phyloP scores from a whole-genome alignment of 2,797 vertebrate species.

The Yasuhikotakia modesta region DNA sequence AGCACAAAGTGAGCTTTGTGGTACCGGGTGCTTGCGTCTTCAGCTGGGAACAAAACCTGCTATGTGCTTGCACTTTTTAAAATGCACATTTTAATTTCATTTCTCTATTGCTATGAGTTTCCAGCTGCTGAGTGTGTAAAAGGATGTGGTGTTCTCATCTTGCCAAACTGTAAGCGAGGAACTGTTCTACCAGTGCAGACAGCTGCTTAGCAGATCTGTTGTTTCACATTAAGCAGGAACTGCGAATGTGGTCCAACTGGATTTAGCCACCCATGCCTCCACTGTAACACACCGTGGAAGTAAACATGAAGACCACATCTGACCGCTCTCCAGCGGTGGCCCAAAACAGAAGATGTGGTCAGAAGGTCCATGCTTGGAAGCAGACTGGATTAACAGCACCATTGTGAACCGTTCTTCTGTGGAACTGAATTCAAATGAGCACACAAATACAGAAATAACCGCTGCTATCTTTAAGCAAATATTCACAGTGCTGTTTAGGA shows the following conservation, averaged over 20 bases:
- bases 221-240: slow-evolving; percentile 47
- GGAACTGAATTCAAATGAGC: slow-evolving; percentile 27
- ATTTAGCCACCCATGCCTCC: slow-evolving; percentile 33
- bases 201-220: slow-evolving; percentile 71
- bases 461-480: slow-evolving; percentile 51
- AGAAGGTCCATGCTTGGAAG: slow-evolving; percentile 6
- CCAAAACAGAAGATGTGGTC: slow-evolving; percentile 11
- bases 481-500: slow-evolving; percentile 52
- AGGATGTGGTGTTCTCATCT: slow-evolving; percentile 55
- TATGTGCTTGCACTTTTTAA: slow-evolving; percentile 49
- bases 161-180: slow-evolving; percentile 65
- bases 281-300: slow-evolving; percentile 3
- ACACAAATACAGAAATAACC: slow-evolving; percentile 21
- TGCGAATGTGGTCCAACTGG: slow-evolving; percentile 53
- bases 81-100: slow-evolving; percentile 47
- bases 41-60: slow-evolving; percentile 41
- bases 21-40: background rate
- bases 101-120: background rate
- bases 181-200: slow-evolving; percentile 63
- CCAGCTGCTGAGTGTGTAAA: slow-evolving; percentile 12
- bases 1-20: slow-evolving; percentile 41
- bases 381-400: background rate
- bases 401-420: background rate
- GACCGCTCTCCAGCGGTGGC: slow-evolving; percentile 20
- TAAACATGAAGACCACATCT: slow-evolving; percentile 48